Percentiles rank a stretch among this genome's conserved stretches.
Conservation (phyloP, 2,888 invertebrate genomes). For the Zygogramma bicolorata region DNA sequence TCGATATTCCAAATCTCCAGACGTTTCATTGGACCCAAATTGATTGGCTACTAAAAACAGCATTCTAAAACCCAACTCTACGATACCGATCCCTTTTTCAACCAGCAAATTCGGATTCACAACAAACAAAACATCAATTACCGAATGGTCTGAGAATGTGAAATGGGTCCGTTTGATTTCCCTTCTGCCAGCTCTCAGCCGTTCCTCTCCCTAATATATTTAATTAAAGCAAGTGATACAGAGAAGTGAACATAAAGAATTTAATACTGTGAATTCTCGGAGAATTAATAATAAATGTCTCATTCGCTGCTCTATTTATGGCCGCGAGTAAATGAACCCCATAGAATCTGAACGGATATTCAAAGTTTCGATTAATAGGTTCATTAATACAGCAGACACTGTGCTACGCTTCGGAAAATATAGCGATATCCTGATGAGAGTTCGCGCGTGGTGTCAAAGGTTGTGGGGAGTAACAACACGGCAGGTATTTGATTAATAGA, state of each 20-base stretch:
- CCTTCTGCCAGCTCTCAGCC: neutral
- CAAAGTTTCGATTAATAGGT: neutral
- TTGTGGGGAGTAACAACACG: too few species aligned
- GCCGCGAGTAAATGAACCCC: constrained; percentile 3
- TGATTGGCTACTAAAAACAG: neutral
- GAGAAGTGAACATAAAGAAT: constrained; percentile 33
- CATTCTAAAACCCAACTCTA: neutral
- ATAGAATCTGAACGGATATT: neutral
- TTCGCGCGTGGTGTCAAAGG: too few species aligned
- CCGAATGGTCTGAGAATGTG: neutral
- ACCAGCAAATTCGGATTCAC: neutral
- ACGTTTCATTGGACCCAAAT: neutral
- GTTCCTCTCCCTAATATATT: constrained; percentile 26
- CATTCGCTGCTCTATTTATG: constrained; percentile 25
- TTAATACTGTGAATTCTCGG: constrained; percentile 26
- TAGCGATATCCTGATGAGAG: too few species aligned
- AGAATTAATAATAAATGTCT: constrained; percentile 31
- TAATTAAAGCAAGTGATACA: constrained; percentile 33
- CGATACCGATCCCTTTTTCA: neutral
- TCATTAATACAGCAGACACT: neutral
- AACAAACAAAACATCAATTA: constrained; percentile 2
- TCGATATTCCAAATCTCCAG: neutral
- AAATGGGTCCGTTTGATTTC: constrained; percentile 24
- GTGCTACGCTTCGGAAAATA: neutral
- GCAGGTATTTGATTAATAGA: too few species aligned